Evolutionary conservation across 2,113 vertebrate species (phyloP), one percentile per base, ranked within the genome.

Genomic region (Chascanopsetta lugubris): DNA sequence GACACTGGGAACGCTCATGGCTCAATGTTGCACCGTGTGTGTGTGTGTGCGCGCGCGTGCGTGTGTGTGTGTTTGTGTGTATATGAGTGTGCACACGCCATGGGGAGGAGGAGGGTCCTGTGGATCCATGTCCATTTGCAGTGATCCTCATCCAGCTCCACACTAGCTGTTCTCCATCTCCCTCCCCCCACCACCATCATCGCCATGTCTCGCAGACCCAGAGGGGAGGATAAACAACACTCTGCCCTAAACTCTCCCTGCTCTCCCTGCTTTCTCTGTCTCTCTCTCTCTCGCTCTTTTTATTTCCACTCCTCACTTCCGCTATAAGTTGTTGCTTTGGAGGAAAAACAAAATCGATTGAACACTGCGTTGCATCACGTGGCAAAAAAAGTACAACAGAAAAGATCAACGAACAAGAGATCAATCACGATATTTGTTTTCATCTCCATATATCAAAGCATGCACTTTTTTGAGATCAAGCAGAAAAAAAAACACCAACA

Each of bases 391-490:
- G 40, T 68, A 88, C 70, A 88, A 84, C 65, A 76, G 21, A 86
- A 87, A 66, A 70, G 42, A 65, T 61, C 46, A 72, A 45, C 75
- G 77, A 85, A 85, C 71, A 79, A 84, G 71, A 90, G 84, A 85
- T 78, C 80, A 87, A 69, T 77, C 72, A 90, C 83, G 59, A 86
- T 73, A 84, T 69, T 71, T 75, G 70, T 87, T 88, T 89, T 83
- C 63, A 85, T 83, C 62, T 87, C 64, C 74, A 88, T 73, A 86
- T 84, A 89, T 87, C 58, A 85, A 87, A 84, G 87, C 90, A 90
- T 89, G 85, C 90, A 90, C 74, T 77, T 84, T 85, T 85, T 90
- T 85, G 69, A n/a, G n/a, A 84, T 80, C 89, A 90, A 89, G 91
- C 88, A 89, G 79, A 61, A 86, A 87, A 84, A 85, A 75, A 67